These are phyloP conservation scores for Heterodera carotae DNA, from an alignment of 1,140 invertebrate species.

Conservation along the genomic window DNA sequence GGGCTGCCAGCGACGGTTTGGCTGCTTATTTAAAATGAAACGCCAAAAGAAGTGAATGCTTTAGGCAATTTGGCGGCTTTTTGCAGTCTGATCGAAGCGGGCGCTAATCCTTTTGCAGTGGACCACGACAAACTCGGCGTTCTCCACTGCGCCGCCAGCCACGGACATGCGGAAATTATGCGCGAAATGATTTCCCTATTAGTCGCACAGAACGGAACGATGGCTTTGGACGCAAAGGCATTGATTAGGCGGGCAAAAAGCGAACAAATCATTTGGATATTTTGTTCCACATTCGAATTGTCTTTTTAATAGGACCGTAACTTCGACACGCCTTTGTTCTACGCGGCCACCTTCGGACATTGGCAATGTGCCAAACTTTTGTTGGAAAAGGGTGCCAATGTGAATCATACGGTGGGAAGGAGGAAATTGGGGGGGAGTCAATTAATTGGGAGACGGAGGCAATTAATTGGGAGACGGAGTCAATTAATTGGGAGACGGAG, in stretches of 20 bases:
- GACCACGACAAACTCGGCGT: conserved; percentile 75
- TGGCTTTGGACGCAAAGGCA: conserved; percentile 65
- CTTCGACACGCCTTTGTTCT: conserved; percentile 91
- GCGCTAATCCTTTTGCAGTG: conserved; percentile 76
- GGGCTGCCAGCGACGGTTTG: conserved; percentile 91
- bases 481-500: too few species aligned
- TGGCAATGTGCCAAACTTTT: conserved; percentile 87
- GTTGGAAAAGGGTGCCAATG: conserved; percentile 82
- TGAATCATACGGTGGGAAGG: conserved; percentile 76
- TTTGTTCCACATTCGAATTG: not conserved
- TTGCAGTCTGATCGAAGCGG: conserved; percentile 80
- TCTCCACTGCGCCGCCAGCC: conserved; percentile 89
- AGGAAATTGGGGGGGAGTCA: too few species aligned
- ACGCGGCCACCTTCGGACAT: conserved; percentile 90
- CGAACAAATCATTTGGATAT: too few species aligned
- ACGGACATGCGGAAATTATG: conserved; percentile 88
- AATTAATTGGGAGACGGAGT: too few species aligned
- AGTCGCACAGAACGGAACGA: not conserved
- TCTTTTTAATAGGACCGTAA: conserved; percentile 73
- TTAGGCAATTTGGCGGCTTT: conserved; percentile 82
- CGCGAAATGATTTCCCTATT: conserved; percentile 75
- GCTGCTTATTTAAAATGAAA: not conserved
- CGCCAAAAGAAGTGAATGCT: not conserved
- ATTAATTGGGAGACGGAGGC: too few species aligned
- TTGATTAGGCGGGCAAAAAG: conserved; percentile 67